phyloP scores from a whole-genome alignment of 1,140 invertebrate species.

The Laupala kohalensis region DNA sequence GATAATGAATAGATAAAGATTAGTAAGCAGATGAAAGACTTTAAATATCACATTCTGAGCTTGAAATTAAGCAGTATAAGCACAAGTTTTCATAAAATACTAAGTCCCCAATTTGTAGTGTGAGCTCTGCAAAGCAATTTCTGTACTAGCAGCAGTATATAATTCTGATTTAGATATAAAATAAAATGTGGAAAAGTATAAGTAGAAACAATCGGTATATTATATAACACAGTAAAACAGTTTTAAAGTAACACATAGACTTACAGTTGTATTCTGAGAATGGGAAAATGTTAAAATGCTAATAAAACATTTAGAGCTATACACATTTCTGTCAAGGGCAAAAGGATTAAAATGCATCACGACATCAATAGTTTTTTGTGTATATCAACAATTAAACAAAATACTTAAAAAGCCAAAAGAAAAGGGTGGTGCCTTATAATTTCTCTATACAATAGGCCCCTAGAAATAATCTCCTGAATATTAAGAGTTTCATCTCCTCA shows the following conservation, averaged over 20 bases:
- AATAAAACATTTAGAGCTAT: slow-evolving; percentile 1
- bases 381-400: slow-evolving; percentile 8
- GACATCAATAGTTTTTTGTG: slow-evolving; percentile 9
- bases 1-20: no score
- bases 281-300: not conserved
- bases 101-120: no score
- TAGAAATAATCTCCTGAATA: not conserved
- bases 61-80: no score
- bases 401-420: not conserved
- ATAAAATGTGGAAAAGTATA: not conserved
- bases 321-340: slow-evolving; percentile 2
- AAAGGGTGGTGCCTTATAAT: slow-evolving; percentile 7
- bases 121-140: not conserved
- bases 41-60: no score
- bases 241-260: not conserved
- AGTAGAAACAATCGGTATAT: not conserved
- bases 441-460: slow-evolving; percentile 12
- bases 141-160: not conserved
- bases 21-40: no score
- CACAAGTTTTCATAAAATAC: no score
- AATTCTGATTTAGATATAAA: not conserved
- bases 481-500: slow-evolving; percentile 3
- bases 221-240: not conserved
- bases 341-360: slow-evolving; percentile 8
- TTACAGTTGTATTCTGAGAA: slow-evolving; percentile 1